Evolutionary conservation across 2,888 invertebrate species (phyloP).

Genomic region (Salticus scenicus): DNA sequence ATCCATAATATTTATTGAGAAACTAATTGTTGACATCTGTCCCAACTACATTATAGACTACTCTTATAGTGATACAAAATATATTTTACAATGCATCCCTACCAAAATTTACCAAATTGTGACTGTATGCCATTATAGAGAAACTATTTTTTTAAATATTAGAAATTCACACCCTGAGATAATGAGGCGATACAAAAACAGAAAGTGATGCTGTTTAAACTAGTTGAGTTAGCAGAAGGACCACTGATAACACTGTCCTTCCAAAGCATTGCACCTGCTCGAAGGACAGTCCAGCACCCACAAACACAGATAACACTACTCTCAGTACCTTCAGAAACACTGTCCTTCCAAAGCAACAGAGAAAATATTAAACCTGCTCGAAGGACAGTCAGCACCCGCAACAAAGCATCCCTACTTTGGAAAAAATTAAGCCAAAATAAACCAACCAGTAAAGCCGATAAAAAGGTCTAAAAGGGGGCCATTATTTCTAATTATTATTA

Average conservation of each 20-base stretch:
- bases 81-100: too few relatives aligned
- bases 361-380: slow-evolving; percentile 45
- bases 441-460: slow-evolving; percentile 55
- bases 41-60: too few relatives aligned
- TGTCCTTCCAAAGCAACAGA: slow-evolving; percentile 63
- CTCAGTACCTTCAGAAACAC: slow-evolving; percentile 42
- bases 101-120: too few relatives aligned
- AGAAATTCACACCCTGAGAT: slow-evolving; percentile 17
- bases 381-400: slow-evolving; percentile 67
- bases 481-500: too few relatives aligned
- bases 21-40: too few relatives aligned
- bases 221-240: slow-evolving; percentile 28
- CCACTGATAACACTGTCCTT: slow-evolving; percentile 56
- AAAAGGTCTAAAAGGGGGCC: too few relatives aligned
- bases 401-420: slow-evolving; percentile 39
- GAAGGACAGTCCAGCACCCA: slow-evolving; percentile 60
- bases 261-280: slow-evolving; percentile 64
- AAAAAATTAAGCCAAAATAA: slow-evolving; percentile 39
- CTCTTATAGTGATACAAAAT: too few relatives aligned
- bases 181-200: neutral
- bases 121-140: too few relatives aligned
- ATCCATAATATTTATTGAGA: too few relatives aligned
- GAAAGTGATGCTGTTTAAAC: slow-evolving; percentile 19
- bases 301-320: slow-evolving; percentile 24
- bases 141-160: neutral